Conservation (phyloP, 2,888 invertebrate species). For the Rhagonycha fulva region DNA sequence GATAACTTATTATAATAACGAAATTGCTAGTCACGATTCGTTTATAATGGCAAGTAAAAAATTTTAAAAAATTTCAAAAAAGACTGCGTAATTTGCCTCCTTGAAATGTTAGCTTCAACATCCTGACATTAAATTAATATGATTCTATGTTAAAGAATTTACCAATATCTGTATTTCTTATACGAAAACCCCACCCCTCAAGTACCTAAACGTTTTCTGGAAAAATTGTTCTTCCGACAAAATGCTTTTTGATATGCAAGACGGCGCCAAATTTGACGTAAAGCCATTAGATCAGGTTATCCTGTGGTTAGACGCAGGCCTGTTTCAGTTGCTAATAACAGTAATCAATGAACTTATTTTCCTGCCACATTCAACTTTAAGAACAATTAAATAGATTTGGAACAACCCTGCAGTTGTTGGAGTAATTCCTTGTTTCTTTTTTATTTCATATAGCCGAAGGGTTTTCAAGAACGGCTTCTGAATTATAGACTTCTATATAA, state of each 20-base stretch:
- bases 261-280: constrained; percentile 14
- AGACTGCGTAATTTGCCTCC: background rate
- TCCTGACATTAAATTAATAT: background rate
- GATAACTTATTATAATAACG: background rate
- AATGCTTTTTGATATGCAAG: background rate
- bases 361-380: constrained; percentile 19
- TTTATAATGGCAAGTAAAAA: background rate
- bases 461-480: constrained; percentile 21
- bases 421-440: constrained; percentile 22
- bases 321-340: constrained; percentile 20
- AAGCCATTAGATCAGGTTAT: constrained; percentile 6
- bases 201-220: background rate
- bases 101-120: background rate
- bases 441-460: constrained; percentile 19
- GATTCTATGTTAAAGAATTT: background rate
- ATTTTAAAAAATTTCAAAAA: background rate
- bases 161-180: background rate
- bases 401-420: constrained; percentile 16
- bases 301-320: constrained; percentile 7
- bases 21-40: background rate
- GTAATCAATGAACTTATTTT: constrained; percentile 18
- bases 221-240: background rate
- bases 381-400: constrained; percentile 26
- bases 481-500: constrained; percentile 23
- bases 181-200: background rate